Conservation (phyloP, 1,140 invertebrate species). For the Delia radicum region DNA sequence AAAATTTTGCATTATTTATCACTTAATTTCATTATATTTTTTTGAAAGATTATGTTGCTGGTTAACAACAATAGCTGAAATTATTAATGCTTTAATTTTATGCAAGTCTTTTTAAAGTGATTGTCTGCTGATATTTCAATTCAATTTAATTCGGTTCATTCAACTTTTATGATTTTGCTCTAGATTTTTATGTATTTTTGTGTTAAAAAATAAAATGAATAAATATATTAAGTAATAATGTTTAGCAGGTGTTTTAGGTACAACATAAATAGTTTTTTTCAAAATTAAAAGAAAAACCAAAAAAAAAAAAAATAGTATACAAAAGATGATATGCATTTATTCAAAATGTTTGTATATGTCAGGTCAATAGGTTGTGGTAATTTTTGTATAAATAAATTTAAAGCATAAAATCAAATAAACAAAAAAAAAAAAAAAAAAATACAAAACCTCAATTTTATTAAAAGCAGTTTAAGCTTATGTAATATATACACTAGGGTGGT, state of each 20-base stretch:
- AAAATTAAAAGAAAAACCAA: too few species aligned
- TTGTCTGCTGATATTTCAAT: neutral
- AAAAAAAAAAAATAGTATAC: too few species aligned
- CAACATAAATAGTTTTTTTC: neutral
- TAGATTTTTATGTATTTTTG: neutral
- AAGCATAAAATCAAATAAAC: too few species aligned
- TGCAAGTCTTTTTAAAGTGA: neutral
- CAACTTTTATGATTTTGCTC: slow-evolving; percentile 1
- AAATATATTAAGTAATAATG: neutral
- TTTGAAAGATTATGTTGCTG: neutral
- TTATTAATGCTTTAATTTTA: neutral
- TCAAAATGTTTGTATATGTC: neutral
- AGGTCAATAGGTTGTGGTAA: neutral
- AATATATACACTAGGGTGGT: too few species aligned
- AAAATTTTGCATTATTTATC: neutral
- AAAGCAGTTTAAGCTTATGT: too few species aligned
- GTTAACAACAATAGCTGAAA: neutral
- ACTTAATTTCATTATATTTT: neutral
- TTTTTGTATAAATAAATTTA: neutral
- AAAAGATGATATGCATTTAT: neutral
- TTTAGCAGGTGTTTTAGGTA: neutral
- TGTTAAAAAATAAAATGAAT: neutral
- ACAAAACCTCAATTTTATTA: neutral
- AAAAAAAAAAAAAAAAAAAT: too few species aligned
- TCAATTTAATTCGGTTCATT: neutral